Base-by-base conservation (phyloP, 1,140 invertebrate species). In the Monochamus saltuarius region DNA sequence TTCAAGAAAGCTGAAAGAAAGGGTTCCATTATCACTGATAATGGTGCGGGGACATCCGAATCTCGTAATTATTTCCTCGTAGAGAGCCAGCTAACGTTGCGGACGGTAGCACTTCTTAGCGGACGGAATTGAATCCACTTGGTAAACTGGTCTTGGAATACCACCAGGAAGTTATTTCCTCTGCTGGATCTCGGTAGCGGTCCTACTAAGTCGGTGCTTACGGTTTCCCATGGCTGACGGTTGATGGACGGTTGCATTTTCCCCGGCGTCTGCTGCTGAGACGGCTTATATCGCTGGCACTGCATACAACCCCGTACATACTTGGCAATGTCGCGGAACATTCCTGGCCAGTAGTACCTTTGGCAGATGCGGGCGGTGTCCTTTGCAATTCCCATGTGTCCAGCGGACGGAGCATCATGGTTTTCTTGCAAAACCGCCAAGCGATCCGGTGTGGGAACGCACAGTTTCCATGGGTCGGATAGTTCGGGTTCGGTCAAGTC, bases 11-110 rank as follows among this genome's bases (percentile, higher is more conserved):
- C 38, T 52, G 7, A n/a, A 62, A 56, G 13, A n/a, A 2, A 4
- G 75, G 4, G 62, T 69, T 0, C 77, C 80, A 56, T 79, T 78
- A 52, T 83, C 79, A 14, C 76, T 66, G 0, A 77, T 45, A 0
- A 78, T 53, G 0, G 65, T 67, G 39, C 64, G 49, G 0, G 76
- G 76, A 10, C 67, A 57, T 7, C 75, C 75, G 43, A 70, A 75
- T 0, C 70, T 50, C 4, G 65, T 56, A 9, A 76, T 63, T 0
- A 78, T 51, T 1, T 62, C 43, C 1, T 74, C 61, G 11, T 74
- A 59, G 4, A 78, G 53, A 1, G 58, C 47, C 34, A 50, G 16
- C 40, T 52, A 0, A 76, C 62, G 7, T 47, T 49, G 2, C 52
- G 42, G 4, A 69, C 62, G 9, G 70, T 75, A 7, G 73, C 74